phyloP scores from a whole-genome alignment of 2,888 invertebrate genomes.

The Polyploca ridens region DNA sequence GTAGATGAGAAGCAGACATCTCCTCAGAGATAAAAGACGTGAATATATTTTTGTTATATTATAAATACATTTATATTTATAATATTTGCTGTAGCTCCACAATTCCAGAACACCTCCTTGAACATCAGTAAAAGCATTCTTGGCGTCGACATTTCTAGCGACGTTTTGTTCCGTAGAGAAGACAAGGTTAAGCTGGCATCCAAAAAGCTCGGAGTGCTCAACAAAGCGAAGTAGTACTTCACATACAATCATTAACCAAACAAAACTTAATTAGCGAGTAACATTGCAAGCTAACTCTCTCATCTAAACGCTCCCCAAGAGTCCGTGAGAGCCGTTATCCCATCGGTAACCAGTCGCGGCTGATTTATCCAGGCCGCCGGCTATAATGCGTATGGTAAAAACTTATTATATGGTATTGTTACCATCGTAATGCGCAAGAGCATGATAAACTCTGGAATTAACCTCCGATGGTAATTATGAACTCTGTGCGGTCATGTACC shows the following conservation, averaged over 20 bases:
- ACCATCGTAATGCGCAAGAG: constrained; percentile 7
- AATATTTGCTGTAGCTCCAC: too few relatives aligned
- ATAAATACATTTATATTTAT: too few relatives aligned
- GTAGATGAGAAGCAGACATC: too few relatives aligned
- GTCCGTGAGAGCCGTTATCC: constrained; percentile 50
- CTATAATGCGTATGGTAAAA: constrained; percentile 44
- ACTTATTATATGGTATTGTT: constrained; percentile 39
- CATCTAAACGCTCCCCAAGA: constrained; percentile 37
- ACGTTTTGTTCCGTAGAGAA: too few relatives aligned
- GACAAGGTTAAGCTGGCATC: too few relatives aligned
- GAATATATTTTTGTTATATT: too few relatives aligned
- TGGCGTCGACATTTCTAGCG: too few relatives aligned
- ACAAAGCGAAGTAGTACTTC: too few relatives aligned
- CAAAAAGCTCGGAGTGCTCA: too few relatives aligned
- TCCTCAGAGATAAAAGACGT: too few relatives aligned
- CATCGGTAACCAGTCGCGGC: constrained; percentile 53
- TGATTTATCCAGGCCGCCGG: constrained; percentile 55
- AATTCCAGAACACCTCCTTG: too few relatives aligned
- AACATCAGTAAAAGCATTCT: too few relatives aligned
- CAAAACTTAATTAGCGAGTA: neutral
- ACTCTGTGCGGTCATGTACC: neutral
- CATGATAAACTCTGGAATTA: constrained; percentile 8
- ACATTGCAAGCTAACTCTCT: constrained; percentile 17
- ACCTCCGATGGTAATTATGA: neutral
- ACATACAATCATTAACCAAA: neutral